These are phyloP conservation scores for Dryobotodes eremita DNA, from an alignment of 2,888 invertebrate species.

Conservation along the genomic window DNA sequence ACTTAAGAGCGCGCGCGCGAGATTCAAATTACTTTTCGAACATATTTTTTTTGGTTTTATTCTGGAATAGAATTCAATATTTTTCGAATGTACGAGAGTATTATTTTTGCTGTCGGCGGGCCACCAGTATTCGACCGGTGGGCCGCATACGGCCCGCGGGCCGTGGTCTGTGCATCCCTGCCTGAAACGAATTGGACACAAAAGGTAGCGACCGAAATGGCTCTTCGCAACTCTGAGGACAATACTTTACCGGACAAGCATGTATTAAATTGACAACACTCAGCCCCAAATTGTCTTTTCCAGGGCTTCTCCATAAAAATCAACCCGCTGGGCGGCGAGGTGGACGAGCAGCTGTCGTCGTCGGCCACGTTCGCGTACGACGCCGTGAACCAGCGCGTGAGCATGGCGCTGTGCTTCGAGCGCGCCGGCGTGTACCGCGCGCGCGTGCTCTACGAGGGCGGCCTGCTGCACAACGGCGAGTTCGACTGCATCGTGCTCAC, in stretches of 20 bases:
- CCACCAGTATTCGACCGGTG: too few relatives aligned
- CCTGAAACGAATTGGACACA: too few relatives aligned
- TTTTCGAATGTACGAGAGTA: too few relatives aligned
- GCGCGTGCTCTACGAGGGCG: conserved; percentile 93
- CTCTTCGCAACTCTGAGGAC: neutral
- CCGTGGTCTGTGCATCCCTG: too few relatives aligned
- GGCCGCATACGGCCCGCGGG: too few relatives aligned
- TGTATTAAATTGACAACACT: neutral
- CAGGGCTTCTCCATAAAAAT: conserved; percentile 92
- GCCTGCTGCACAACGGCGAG: conserved; percentile 96
- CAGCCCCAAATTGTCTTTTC: too few relatives aligned
- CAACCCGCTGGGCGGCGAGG: conserved; percentile 90
- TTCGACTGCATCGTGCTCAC: conserved; percentile 98
- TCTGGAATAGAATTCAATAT: too few relatives aligned
- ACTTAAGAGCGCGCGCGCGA: too few relatives aligned
- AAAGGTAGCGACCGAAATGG: neutral
- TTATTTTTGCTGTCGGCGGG: too few relatives aligned
- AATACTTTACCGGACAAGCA: neutral
- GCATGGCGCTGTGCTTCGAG: conserved; percentile 94
- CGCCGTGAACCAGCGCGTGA: conserved; percentile 94
- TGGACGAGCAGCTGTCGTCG: conserved; percentile 89
- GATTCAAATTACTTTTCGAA: too few relatives aligned
- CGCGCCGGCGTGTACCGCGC: conserved; percentile 96
- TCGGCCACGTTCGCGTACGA: conserved; percentile 94
- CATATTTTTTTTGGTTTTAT: too few relatives aligned